Evolutionary conservation across 2,797 vertebrate species (phyloP), one percentile per base, ranked within the genome.

Genomic region (Lindbergichthys nudifrons): DNA sequence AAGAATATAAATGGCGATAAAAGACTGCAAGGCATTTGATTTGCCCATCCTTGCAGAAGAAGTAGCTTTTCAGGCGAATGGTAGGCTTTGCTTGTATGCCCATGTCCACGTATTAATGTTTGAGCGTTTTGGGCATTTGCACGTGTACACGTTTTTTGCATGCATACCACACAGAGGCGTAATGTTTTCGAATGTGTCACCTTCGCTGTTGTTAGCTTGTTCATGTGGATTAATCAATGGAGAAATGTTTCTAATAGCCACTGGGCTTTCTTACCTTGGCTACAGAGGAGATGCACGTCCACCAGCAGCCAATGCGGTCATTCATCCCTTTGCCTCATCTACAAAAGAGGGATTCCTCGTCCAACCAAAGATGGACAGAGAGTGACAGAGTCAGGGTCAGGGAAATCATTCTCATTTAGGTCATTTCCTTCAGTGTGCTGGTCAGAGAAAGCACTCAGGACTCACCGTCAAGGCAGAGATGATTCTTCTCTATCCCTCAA

Each of bases 171-270:
- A 65, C 53, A 74, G 45, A 64, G 51, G 13, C 8, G 0, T 12
- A 16, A 46, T 68, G 45, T 59, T 57, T 79, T 77, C 41, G 15
- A 19, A 78, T 26, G 57, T 74, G 80, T 77, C 82, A 77, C 52
- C 79, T 81, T 81, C n/a, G 60, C 76, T 79, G 67, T 56, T 61
- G 67, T 79, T 77, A 52, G 69, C 57, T 66, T 75, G 56, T 51
- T 89, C 81, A 83, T 83, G 87, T 77, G 80, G 77, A 85, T 65
- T 73, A 84, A 88, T 74, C 0, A 15, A 58, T 73, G 54, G 79
- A 69, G 80, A 86, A 85, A 58, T 58, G 71, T 62, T 65, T 80
- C 63, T 84, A 16, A 43, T 43, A 77, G 80, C 78, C 71, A 26
- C 46, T 6, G 65, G 65, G 60, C 11, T 77, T 78, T 82, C 79